Percentiles rank a stretch among this genome's conserved stretches.
Evolutionary conservation across 1,140 invertebrate species (phyloP).

Genomic region (Drosophila ironensis): DNA sequence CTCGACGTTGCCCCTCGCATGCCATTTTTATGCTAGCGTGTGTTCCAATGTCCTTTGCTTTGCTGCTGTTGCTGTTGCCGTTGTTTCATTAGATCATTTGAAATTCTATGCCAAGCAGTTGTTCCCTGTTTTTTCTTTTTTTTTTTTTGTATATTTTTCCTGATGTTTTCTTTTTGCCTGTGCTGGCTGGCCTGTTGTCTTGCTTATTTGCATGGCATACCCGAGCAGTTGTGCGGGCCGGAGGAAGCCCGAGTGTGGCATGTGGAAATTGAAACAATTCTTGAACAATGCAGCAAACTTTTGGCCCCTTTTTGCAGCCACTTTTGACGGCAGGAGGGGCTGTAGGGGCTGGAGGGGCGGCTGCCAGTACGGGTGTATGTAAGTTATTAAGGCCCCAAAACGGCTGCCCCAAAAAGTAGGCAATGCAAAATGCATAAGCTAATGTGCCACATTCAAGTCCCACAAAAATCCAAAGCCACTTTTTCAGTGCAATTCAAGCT

Average conservation of each 20-base stretch:
- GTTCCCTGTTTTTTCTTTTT: constrained; percentile 17
- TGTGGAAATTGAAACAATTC: constrained; percentile 57
- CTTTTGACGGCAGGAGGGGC: too few relatives aligned
- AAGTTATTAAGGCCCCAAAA: constrained; percentile 41
- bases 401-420: constrained; percentile 57
- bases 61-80: constrained; percentile 32
- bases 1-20: constrained; percentile 16
- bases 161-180: not conserved
- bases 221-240: constrained; percentile 47
- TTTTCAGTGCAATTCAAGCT: constrained; percentile 7
- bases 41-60: not conserved
- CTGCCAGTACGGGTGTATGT: too few relatives aligned
- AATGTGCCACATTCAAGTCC: constrained; percentile 27
- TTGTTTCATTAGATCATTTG: constrained; percentile 72
- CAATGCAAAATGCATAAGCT: constrained; percentile 38
- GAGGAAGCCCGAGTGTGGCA: constrained; percentile 30
- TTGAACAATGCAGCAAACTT: constrained; percentile 52
- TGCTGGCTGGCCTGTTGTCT: too few relatives aligned
- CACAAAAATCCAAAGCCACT: too few relatives aligned
- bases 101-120: constrained; percentile 69
- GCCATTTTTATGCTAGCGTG: constrained; percentile 35
- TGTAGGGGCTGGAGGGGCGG: too few relatives aligned
- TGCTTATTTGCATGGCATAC: constrained; percentile 63
- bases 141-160: not conserved
- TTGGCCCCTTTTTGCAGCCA: constrained; percentile 6